Evolutionary conservation across 2,113 vertebrate genomes (phyloP).

Genomic region (Vulpes ferrilata): DNA sequence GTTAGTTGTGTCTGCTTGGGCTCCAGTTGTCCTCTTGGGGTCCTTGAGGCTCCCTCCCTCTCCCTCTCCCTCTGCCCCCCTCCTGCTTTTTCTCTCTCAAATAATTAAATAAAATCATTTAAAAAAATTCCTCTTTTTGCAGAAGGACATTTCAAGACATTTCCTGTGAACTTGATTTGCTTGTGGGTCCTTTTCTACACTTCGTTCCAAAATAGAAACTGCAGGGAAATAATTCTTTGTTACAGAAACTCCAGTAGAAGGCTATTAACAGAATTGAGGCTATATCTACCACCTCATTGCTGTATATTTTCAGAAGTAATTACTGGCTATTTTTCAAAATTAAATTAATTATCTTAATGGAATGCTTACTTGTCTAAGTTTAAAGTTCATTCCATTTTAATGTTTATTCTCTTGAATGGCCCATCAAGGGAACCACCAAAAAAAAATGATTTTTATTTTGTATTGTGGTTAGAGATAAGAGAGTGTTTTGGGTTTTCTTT

Average conservation of each 20-base stretch:
- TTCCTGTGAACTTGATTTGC: constrained; percentile 16
- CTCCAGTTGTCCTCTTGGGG: background rate
- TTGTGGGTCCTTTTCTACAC: background rate
- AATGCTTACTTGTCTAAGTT: constrained; percentile 43
- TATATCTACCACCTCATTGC: constrained; percentile 11
- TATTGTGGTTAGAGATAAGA: background rate
- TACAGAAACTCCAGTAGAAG: constrained; percentile 37
- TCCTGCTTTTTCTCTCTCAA: background rate
- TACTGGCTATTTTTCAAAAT: constrained; percentile 67
- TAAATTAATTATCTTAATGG: constrained; percentile 66
- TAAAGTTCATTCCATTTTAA: constrained; percentile 59
- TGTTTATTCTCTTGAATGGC: constrained; percentile 58
- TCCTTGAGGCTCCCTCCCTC: background rate
- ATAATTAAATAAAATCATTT: background rate
- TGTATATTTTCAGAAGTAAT: constrained; percentile 70
- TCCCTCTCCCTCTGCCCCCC: background rate
- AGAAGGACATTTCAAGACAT: background rate
- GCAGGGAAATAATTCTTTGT: constrained; percentile 63
- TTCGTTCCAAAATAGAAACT: constrained; percentile 49
- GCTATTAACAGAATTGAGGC: constrained; percentile 56
- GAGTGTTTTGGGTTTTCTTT: background rate
- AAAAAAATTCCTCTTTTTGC: background rate
- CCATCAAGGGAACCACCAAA: background rate
- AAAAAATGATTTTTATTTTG: constrained; percentile 10
- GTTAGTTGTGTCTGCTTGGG: background rate